These are phyloP conservation scores for Aphelinus atriplicis DNA, from an alignment of 1,140 invertebrate species.

Conservation along the genomic window DNA sequence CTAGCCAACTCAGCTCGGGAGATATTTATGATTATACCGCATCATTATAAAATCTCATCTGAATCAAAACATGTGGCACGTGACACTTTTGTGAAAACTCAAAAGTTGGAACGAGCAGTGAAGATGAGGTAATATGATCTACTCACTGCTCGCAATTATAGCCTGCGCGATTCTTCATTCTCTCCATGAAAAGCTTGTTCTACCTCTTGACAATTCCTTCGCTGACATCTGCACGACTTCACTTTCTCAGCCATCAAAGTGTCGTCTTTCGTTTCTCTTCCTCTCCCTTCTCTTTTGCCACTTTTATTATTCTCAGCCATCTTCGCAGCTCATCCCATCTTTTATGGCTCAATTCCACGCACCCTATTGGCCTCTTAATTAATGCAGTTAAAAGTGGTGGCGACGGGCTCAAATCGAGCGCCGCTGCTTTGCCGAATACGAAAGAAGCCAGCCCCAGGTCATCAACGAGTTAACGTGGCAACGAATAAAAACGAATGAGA, in stretches of 20 bases:
- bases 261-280: not conserved
- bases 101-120: too few species aligned
- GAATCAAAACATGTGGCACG: too few species aligned
- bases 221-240: not conserved
- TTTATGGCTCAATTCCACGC: conserved; percentile 3
- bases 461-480: not conserved
- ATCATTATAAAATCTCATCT: too few species aligned
- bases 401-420: not conserved
- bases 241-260: not conserved
- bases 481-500: too few species aligned
- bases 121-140: too few species aligned
- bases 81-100: too few species aligned
- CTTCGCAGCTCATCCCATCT: not conserved
- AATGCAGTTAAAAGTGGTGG: not conserved
- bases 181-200: not conserved
- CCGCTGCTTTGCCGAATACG: not conserved
- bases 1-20: too few species aligned
- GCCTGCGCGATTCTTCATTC: too few species aligned
- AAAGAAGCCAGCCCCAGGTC: not conserved
- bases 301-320: not conserved
- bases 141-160: too few species aligned
- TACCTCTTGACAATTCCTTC: not conserved
- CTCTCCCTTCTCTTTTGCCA: not conserved
- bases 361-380: conserved; percentile 10
- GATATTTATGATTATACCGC: too few species aligned